phyloP scores from a whole-genome alignment of 2,797 vertebrate genomes.

The Forpus xanthops region DNA sequence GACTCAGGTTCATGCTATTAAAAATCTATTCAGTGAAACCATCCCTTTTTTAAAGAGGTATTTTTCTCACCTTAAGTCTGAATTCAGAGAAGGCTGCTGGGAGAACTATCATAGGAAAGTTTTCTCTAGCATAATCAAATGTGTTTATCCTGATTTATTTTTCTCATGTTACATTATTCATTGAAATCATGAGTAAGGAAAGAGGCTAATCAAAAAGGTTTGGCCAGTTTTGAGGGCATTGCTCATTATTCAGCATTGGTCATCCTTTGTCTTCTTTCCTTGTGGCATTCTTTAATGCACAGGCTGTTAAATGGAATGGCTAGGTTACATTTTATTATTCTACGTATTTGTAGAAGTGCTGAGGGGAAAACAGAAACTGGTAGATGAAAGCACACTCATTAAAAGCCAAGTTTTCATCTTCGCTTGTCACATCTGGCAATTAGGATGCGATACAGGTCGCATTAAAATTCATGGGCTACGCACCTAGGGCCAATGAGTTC shows the following conservation, averaged over 20 bases:
- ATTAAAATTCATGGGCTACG: slow-evolving; percentile 20
- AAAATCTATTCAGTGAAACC: neutral
- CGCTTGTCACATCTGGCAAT: slow-evolving; percentile 5
- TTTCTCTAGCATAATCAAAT: slow-evolving; percentile 15
- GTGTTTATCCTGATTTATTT: slow-evolving; percentile 10
- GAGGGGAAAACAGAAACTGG: slow-evolving; percentile 3
- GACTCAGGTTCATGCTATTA: neutral
- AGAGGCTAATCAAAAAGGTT: slow-evolving; percentile 10
- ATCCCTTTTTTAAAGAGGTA: neutral
- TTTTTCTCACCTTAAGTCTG: slow-evolving; percentile 34
- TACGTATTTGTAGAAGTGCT: neutral
- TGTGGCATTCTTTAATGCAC: neutral
- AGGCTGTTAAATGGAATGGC: neutral
- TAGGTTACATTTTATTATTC: neutral
- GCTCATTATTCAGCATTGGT: slow-evolving; percentile 7
- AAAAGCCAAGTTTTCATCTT: slow-evolving; percentile 35
- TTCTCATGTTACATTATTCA: neutral
- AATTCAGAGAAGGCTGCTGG: neutral
- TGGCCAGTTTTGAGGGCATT: neutral
- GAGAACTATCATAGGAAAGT: neutral
- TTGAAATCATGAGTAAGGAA: neutral
- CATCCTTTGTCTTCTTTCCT: slow-evolving; percentile 13
- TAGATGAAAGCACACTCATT: slow-evolving; percentile 50
- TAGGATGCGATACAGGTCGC: neutral
- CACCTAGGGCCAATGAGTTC: neutral